Percentiles rank a stretch among this genome's conserved stretches.
Evolutionary conservation across 2,797 vertebrate genomes (phyloP).

Genomic region (Amblyraja radiata): DNA sequence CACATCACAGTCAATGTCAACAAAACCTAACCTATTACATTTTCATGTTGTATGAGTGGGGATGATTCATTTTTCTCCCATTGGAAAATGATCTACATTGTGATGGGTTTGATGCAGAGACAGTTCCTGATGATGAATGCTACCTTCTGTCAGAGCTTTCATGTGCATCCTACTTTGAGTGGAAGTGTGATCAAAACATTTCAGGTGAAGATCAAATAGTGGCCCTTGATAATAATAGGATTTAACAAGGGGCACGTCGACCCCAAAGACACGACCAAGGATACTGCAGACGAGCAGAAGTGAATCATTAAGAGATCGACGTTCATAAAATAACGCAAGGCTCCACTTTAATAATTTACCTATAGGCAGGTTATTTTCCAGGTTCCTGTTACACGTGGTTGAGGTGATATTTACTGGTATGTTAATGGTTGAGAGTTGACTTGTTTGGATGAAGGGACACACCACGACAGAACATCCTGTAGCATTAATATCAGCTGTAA

Average conservation of each 20-base stretch:
- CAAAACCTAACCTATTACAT: neutral
- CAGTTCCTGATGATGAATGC: neutral
- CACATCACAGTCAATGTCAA: neutral
- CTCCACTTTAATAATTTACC: slow-evolving; percentile 4
- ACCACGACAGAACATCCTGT: slow-evolving; percentile 1
- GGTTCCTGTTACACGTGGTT: neutral
- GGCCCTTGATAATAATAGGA: neutral
- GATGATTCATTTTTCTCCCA: neutral
- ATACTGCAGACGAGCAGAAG: neutral
- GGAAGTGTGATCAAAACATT: neutral
- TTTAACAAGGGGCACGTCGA: neutral
- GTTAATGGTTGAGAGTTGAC: neutral
- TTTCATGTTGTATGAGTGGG: neutral
- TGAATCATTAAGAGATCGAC: neutral
- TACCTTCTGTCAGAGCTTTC: no score
- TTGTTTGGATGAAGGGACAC: slow-evolving; percentile 15
- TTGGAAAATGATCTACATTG: neutral
- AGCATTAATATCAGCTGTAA: slow-evolving; percentile 7
- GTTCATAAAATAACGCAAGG: neutral
- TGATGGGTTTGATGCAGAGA: no score
- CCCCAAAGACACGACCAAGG: neutral
- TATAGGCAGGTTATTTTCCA: neutral
- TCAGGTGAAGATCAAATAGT: neutral
- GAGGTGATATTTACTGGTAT: neutral
- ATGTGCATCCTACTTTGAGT: neutral